phyloP scores from a whole-genome alignment of 2,113 vertebrate species.

The Psittacara wagleri region DNA sequence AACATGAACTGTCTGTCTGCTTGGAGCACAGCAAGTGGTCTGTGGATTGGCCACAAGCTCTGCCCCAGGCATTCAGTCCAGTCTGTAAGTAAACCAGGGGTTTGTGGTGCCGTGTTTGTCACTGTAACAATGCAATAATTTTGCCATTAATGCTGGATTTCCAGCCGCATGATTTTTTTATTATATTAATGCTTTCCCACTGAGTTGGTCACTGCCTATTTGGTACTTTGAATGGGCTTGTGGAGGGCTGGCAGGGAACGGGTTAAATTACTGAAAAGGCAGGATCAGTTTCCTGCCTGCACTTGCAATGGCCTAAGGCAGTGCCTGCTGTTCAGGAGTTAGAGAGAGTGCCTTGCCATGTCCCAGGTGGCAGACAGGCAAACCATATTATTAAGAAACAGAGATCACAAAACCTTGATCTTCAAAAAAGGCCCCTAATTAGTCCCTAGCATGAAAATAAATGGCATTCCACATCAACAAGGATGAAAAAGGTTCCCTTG shows the following conservation, averaged over 20 bases:
- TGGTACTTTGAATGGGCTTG: background rate
- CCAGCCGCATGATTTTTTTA: background rate
- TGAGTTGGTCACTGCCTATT: background rate
- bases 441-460: slow-evolving; percentile 78
- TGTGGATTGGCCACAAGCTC: background rate
- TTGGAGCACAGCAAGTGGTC: background rate
- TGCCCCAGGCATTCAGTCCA: background rate
- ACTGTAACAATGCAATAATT: fast-evolving
- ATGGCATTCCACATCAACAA: slow-evolving; percentile 75
- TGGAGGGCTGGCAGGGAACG: slow-evolving; percentile 27
- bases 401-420: slow-evolving; percentile 82
- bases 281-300: slow-evolving; percentile 76
- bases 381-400: slow-evolving; percentile 85
- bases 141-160: too few relatives aligned
- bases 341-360: slow-evolving; percentile 68
- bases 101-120: background rate
- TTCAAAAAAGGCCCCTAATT: slow-evolving; percentile 83
- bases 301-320: slow-evolving; percentile 81
- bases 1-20: background rate
- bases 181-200: background rate
- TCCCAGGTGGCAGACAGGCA: slow-evolving; percentile 85
- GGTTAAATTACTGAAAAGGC: slow-evolving; percentile 69
- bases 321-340: slow-evolving; percentile 74
- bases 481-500: slow-evolving; percentile 69
- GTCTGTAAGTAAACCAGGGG: background rate